Evolutionary conservation across 2,888 invertebrate species (phyloP).

Genomic region (Drosophila kokeensis): DNA sequence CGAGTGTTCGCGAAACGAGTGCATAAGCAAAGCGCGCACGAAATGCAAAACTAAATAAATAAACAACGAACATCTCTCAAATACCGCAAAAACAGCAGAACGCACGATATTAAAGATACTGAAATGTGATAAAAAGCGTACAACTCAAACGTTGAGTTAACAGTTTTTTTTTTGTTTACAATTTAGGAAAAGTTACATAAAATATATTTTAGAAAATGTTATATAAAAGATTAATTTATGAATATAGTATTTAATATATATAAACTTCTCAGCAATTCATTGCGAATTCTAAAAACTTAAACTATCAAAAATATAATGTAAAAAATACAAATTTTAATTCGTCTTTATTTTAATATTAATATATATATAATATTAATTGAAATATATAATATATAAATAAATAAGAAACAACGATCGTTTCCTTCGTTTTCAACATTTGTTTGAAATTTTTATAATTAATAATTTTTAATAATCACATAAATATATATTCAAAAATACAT

Average conservation of each 20-base stretch:
- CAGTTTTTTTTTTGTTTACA: too few relatives aligned
- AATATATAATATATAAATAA: neutral
- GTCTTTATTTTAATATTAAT: too few relatives aligned
- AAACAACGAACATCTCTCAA: conserved; percentile 5
- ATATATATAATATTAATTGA: too few relatives aligned
- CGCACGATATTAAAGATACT: conserved; percentile 1
- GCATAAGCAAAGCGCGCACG: conserved; percentile 71
- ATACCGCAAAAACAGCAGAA: conserved; percentile 5
- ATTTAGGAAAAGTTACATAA: neutral
- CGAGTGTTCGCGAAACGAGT: conserved; percentile 66
- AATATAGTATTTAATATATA: neutral
- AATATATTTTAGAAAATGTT: neutral
- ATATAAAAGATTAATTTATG: neutral
- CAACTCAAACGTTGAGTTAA: neutral
- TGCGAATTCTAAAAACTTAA: neutral
- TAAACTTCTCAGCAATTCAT: neutral
- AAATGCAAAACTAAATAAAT: conserved; percentile 39
- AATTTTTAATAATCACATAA: too few relatives aligned
- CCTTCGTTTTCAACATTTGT: neutral
- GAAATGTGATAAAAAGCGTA: conserved; percentile 6
- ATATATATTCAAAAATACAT: neutral
- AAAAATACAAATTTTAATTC: neutral
- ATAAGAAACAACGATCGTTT: neutral
- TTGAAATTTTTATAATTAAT: neutral
- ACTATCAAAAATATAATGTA: neutral